Conservation (phyloP, 2,797 vertebrate species). For the Liparis tanakae region DNA sequence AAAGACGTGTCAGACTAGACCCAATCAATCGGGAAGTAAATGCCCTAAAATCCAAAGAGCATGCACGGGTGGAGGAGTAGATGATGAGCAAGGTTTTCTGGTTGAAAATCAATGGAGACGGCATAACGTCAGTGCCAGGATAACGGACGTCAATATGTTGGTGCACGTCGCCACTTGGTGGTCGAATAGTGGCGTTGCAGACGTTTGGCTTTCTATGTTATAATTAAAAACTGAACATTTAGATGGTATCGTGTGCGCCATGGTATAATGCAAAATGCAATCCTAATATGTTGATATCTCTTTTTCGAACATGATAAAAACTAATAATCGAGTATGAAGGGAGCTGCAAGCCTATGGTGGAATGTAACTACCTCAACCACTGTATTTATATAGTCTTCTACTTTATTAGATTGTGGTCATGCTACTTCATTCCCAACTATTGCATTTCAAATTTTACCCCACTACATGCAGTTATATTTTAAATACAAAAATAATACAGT, state of each 20-base stretch:
- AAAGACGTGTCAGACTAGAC: background rate
- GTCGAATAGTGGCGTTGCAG: background rate
- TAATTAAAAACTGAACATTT: background rate
- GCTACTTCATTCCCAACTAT: background rate
- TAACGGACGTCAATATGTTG: constrained; percentile 11
- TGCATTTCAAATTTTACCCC: background rate
- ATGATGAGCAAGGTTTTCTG: constrained; percentile 13
- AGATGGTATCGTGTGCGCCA: no score
- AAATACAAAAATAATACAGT: background rate
- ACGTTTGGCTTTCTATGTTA: background rate
- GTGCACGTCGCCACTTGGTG: constrained; percentile 68
- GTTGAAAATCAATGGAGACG: constrained; percentile 32
- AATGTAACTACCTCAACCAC: background rate
- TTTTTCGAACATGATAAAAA: background rate
- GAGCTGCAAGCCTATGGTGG: background rate
- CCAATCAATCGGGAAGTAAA: background rate
- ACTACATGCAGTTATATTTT: background rate
- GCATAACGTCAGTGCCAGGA: constrained; percentile 32
- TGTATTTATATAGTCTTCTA: background rate
- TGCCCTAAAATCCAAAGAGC: background rate
- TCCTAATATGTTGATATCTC: background rate
- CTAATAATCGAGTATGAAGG: background rate
- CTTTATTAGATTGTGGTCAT: background rate
- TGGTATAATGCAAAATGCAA: background rate
- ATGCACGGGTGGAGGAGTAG: background rate